Percentiles rank a stretch among this genome's conserved stretches.
These are phyloP conservation scores for Morpho achilles DNA, from an alignment of 2,888 invertebrate genomes.

Conservation along the genomic window DNA sequence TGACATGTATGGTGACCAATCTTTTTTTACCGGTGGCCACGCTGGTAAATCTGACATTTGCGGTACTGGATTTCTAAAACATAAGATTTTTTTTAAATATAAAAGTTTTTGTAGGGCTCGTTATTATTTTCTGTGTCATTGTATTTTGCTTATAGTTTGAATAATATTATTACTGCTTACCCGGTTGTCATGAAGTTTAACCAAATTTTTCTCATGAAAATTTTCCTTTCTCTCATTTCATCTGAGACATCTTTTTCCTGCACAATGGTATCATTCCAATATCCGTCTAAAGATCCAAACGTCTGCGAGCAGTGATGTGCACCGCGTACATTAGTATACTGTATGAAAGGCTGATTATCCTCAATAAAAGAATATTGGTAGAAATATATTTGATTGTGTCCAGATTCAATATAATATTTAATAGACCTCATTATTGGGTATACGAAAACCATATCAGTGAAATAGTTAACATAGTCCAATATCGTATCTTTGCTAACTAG, in stretches of 20 bases:
- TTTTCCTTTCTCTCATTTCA: slow-evolving; percentile 34
- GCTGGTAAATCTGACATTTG: background rate
- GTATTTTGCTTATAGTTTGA: too few relatives aligned
- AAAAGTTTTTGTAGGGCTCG: too few relatives aligned
- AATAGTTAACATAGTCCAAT: slow-evolving; percentile 30
- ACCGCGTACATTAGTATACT: slow-evolving; percentile 36
- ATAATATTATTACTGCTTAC: background rate
- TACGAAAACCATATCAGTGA: slow-evolving; percentile 48
- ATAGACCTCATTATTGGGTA: slow-evolving; percentile 38
- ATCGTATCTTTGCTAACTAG: slow-evolving; percentile 22
- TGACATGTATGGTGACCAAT: slow-evolving; percentile 6
- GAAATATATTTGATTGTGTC: slow-evolving; percentile 36
- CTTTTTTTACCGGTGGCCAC: background rate
- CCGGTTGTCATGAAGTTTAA: slow-evolving; percentile 33
- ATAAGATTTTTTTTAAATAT: too few relatives aligned
- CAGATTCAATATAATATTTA: slow-evolving; percentile 32
- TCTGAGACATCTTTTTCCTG: slow-evolving; percentile 29
- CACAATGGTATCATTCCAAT: slow-evolving; percentile 22
- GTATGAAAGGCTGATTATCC: slow-evolving; percentile 32
- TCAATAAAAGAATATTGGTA: slow-evolving; percentile 45
- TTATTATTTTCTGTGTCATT: too few relatives aligned
- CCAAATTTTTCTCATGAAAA: slow-evolving; percentile 41
- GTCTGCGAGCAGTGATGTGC: slow-evolving; percentile 42
- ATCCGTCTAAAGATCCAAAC: slow-evolving; percentile 27
- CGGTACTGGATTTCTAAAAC: slow-evolving; percentile 1